A percentile compares a stretch with the other conserved stretches of the same genome.
These are phyloP conservation scores for Loripinus fragilis DNA, from an alignment of 2,888 invertebrate species.

Conservation along the genomic window DNA sequence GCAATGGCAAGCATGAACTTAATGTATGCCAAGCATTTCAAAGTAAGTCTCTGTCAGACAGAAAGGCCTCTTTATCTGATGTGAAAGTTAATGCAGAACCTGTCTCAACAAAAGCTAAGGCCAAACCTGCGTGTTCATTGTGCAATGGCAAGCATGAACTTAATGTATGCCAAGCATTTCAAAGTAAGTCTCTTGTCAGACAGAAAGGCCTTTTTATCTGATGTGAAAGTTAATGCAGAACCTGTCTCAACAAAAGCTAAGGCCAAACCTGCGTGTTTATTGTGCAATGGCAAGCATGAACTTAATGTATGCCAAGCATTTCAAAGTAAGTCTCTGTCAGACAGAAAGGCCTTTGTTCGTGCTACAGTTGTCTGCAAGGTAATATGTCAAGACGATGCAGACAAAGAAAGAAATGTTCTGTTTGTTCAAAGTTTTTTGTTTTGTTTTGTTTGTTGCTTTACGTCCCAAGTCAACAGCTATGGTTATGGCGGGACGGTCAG, in stretches of 20 bases:
- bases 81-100: too few species aligned
- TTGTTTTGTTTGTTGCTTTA: too few species aligned
- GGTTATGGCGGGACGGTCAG: too few species aligned
- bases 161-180: slow-evolving; percentile 19
- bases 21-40: slow-evolving; percentile 21
- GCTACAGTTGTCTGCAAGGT: slow-evolving; percentile 46
- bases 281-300: background rate
- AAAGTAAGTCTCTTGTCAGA: slow-evolving; percentile 42
- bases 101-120: too few species aligned
- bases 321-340: slow-evolving; percentile 41
- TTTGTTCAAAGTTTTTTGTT: slow-evolving; percentile 28
- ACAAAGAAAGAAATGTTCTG: slow-evolving; percentile 34
- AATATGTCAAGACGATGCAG: slow-evolving; percentile 37
- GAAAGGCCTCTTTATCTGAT: too few species aligned
- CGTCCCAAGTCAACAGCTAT: too few species aligned
- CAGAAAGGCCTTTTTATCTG: too few species aligned
- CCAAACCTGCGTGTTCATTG: too few species aligned
- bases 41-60: slow-evolving; percentile 42
- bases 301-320: slow-evolving; percentile 15
- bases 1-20: background rate
- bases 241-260: too few species aligned
- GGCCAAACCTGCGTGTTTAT: too few species aligned
- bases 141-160: background rate
- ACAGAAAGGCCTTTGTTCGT: slow-evolving; percentile 59
- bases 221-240: too few species aligned